Percentiles rank a stretch among this genome's conserved stretches.
phyloP scores from a whole-genome alignment of 2,113 vertebrate species.

The Neopipo cinnamomea region DNA sequence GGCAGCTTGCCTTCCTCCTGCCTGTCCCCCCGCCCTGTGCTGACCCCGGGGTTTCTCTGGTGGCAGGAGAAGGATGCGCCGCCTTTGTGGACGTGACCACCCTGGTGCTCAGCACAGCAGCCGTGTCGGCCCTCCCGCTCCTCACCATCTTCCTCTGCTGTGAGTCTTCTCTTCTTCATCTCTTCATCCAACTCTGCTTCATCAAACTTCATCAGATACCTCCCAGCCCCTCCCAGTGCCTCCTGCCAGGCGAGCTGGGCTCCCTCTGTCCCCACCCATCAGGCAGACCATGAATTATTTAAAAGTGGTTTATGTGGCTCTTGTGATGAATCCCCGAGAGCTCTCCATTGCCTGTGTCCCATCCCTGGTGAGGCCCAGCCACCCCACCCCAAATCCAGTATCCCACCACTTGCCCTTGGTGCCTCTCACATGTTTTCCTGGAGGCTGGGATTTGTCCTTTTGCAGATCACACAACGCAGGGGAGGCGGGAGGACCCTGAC shows the following conservation, averaged over 20 bases:
- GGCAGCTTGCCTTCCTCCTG: not conserved
- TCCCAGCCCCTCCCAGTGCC: not conserved
- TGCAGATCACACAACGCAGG: not conserved
- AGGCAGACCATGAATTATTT: not conserved
- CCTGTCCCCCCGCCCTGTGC: not conserved
- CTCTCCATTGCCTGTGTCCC: rapidly evolving
- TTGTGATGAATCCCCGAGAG: not conserved
- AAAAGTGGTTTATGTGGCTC: not conserved
- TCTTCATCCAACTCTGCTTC: not conserved
- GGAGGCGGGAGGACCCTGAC: rapidly evolving
- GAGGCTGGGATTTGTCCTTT: not conserved
- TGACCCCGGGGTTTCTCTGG: rapidly evolving
- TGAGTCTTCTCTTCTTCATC: not conserved
- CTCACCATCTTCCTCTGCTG: constrained; percentile 48
- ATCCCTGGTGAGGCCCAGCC: not conserved
- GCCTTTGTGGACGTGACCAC: not conserved
- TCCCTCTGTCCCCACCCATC: rapidly evolving
- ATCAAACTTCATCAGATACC: no score
- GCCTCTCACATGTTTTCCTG: not conserved
- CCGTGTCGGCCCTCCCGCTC: not conserved
- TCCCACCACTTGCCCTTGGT: rapidly evolving
- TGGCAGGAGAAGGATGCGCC: not conserved
- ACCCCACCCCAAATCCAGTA: rapidly evolving
- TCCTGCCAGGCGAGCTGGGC: rapidly evolving
- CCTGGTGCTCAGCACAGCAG: not conserved